Base-by-base conservation (phyloP, 2,888 invertebrate genomes). In the Aphodius sticticus region DNA sequence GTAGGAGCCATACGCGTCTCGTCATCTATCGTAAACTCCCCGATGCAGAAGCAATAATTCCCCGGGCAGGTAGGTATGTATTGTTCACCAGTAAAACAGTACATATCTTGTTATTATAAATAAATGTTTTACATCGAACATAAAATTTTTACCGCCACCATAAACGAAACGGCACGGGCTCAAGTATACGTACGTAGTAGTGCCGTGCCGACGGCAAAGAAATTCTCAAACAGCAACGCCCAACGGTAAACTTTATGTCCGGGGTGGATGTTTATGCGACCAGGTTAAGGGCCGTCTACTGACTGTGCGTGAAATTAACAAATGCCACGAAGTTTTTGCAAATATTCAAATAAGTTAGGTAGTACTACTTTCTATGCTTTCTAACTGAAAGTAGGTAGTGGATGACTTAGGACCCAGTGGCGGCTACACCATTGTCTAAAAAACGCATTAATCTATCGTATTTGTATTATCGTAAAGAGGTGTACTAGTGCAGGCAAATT, bases 41-140 rank as follows among this genome's bases (percentile, higher is more conserved):
- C 53, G 53, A 53, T 53, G 53, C 53, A 53, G 53, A 53, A 53
- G 53, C 53, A 53, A 53, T 53, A 53, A 53, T 53, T 53, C 53
- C 53, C 53, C 53, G 12, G 53, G 4, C 53, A 53, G 53, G 53
- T 53, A 53, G 53, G 53, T 53, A 53, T 53, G 53, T 53, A 53
- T 53, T 53, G 53, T 53, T 53, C 53, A 12, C 53, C 53, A 53
- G 36, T 74, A 74, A 74, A 74, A 35, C 74, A 35, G 74, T n/a
- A 35, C 74, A 35, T 74, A 74, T 74, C 74, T 74, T 74, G 74
- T 74, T 74, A 74, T 74, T 74, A 74, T 74, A 74, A 74, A 74
- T 74, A 74, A 74, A 74, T 26, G 74, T 74, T 74, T 74, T 36
- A 74, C 74, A 74, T 74, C 53, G 74, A n/a, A 74, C 74, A 35